phyloP scores from a whole-genome alignment of 2,797 vertebrate genomes.

The Phoeniculus purpureus region DNA sequence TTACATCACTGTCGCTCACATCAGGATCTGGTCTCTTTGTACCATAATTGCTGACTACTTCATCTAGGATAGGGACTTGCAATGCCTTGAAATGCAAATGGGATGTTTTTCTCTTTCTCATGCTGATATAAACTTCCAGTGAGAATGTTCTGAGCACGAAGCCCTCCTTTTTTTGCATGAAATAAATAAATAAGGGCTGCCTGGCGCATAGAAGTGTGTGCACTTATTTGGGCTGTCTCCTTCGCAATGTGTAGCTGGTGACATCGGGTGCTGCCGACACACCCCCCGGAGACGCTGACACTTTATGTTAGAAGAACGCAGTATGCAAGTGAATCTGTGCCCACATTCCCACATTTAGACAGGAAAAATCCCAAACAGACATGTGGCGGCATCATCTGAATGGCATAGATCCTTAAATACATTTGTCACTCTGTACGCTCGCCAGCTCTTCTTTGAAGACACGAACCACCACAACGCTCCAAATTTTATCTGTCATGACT shows the following conservation, averaged over 20 bases:
- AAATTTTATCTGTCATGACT: slow-evolving; percentile 68
- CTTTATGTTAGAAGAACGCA: slow-evolving; percentile 70
- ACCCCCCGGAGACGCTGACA: slow-evolving; percentile 23
- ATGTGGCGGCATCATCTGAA: slow-evolving; percentile 71
- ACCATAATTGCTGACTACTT: background rate
- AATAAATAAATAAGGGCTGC: slow-evolving; percentile 38
- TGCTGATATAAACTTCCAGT: slow-evolving; percentile 39
- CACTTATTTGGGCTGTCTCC: slow-evolving; percentile 54
- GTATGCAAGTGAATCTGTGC: slow-evolving; percentile 62
- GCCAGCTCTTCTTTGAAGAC: slow-evolving; percentile 75
- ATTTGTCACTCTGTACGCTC: slow-evolving; percentile 71
- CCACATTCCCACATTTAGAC: slow-evolving; percentile 62
- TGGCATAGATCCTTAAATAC: slow-evolving; percentile 74
- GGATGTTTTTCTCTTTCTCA: slow-evolving; percentile 36
- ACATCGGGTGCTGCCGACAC: slow-evolving; percentile 50
- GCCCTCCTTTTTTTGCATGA: background rate
- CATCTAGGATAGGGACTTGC: slow-evolving; percentile 16
- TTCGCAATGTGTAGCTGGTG: slow-evolving; percentile 48
- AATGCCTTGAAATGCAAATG: slow-evolving; percentile 63
- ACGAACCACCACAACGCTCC: slow-evolving; percentile 67
- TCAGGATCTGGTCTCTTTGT: slow-evolving; percentile 35
- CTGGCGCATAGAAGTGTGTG: background rate
- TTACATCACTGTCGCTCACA: background rate
- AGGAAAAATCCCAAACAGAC: slow-evolving; percentile 76
- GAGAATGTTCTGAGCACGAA: background rate